Evolutionary conservation across 2,113 vertebrate genomes (phyloP).

Genomic region (Papio anubis): DNA sequence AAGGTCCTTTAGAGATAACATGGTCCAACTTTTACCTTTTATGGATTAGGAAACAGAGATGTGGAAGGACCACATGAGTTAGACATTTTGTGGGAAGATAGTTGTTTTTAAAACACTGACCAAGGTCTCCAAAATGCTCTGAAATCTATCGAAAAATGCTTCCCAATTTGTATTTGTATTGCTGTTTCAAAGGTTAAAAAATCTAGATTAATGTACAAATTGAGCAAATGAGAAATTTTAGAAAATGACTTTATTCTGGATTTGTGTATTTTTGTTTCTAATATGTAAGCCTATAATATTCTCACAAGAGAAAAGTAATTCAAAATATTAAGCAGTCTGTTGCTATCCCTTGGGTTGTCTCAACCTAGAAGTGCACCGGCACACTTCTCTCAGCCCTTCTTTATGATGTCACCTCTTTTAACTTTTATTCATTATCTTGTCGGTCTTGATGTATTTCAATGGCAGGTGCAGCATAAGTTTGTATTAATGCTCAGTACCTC

Average conservation of each 20-base stretch:
- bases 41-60: neutral
- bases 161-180: neutral
- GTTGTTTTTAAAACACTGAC: neutral
- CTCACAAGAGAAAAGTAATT: neutral
- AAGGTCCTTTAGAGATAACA: neutral
- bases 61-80: neutral
- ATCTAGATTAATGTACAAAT: neutral
- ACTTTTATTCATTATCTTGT: neutral
- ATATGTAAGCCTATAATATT: neutral
- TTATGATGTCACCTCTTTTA: neutral
- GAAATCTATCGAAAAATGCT: neutral
- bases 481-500: neutral
- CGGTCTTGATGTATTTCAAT: neutral
- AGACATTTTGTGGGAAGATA: neutral
- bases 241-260: neutral
- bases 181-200: neutral
- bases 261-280: neutral
- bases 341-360: neutral
- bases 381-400: neutral
- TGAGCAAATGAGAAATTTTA: neutral
- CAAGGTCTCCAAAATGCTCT: neutral
- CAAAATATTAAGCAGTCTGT: neutral
- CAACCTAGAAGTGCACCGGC: neutral
- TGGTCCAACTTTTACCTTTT: neutral
- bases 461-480: neutral